A percentile compares a stretch with the other conserved stretches of the same genome.
Conservation (phyloP, 1,140 invertebrate species). For the Tetraneura akinire region DNA sequence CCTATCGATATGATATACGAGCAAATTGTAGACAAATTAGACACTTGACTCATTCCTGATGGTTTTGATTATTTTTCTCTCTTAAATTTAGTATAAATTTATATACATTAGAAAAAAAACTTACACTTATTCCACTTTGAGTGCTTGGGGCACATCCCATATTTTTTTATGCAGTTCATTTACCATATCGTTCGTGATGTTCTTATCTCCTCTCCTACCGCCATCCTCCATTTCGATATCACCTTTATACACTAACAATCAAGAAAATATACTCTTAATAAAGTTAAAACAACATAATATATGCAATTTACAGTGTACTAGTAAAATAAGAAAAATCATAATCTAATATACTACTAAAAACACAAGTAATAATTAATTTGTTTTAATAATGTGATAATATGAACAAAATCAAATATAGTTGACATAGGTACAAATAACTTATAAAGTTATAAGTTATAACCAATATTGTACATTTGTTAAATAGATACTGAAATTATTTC, state of each 20-base stretch:
- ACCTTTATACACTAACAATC: not conserved
- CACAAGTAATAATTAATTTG: not conserved
- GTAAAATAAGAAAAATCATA: not conserved
- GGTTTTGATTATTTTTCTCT: too few species aligned
- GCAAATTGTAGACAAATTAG: too few species aligned
- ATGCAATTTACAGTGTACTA: not conserved
- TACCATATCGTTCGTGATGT: slow-evolving; percentile 37
- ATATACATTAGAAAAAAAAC: slow-evolving; percentile 20
- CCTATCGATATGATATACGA: too few species aligned
- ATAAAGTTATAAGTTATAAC: too few species aligned
- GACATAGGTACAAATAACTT: slow-evolving; percentile 1
- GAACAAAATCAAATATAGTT: slow-evolving; percentile 20
- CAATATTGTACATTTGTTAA: slow-evolving; percentile 18
- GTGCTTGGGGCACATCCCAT: slow-evolving; percentile 48
- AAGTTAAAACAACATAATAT: not conserved
- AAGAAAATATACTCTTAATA: slow-evolving; percentile 1
- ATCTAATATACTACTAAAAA: not conserved
- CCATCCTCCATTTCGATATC: slow-evolving; percentile 48
- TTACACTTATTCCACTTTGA: slow-evolving; percentile 29
- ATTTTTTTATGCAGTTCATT: slow-evolving; percentile 37
- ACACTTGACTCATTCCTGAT: too few species aligned
- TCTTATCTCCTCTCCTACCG: slow-evolving; percentile 24
- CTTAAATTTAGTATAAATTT: too few species aligned
- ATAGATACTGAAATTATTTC: slow-evolving; percentile 16
- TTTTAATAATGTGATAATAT: not conserved